Evolutionary conservation across 2,888 invertebrate species (phyloP), one percentile per base, ranked within the genome.

Genomic region (Sarcophaga variegata): DNA sequence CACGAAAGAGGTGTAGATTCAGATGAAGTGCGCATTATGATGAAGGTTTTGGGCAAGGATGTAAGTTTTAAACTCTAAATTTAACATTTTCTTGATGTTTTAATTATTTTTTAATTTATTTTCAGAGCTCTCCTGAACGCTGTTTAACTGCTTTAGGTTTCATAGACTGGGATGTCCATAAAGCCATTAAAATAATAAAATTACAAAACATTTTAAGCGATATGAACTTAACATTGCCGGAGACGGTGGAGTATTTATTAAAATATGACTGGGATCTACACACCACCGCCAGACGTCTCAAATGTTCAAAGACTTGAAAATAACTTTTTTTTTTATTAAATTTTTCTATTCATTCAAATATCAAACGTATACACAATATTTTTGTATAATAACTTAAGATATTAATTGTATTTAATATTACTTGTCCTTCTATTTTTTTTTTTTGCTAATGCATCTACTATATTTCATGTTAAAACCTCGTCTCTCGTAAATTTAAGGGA

Each of bases 1-100:
- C 95, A 96, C 66, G 97, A 97, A 71, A 95, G 97, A 6, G 97
- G 97, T 17, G 95, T 96, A 17, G 98, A 98, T 92, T 97, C 97
- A 0, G 98, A 98, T 91, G 98, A 98, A 95, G 98, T 98, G 63
- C 95, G 98, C 89, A 97, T 98, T 63, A 98, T 98, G 97, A 95
- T 95, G 90, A 98, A 98, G 94, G 97, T 98, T 25, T 95, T 98
- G 69, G 96, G 96, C 87, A 94, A 95, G 89, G 95, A 96, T 94
- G 96, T 96, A 91, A 94, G 94, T 93, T 20, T 45, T 22, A 0
- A 22, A 37, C 8, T 17, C 0, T 1, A n/a, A 54, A 54, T 54
- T 4, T 1, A 11, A 10, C 5, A 62, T 49, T 20, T 54, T 62
- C 4, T 45, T 69, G 25, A 63, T 6, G 20, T 27, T 64, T 20